A percentile compares a stretch with the other conserved stretches of the same genome.
Conservation (phyloP, 1,140 invertebrate species). For the Cydia pomonella region DNA sequence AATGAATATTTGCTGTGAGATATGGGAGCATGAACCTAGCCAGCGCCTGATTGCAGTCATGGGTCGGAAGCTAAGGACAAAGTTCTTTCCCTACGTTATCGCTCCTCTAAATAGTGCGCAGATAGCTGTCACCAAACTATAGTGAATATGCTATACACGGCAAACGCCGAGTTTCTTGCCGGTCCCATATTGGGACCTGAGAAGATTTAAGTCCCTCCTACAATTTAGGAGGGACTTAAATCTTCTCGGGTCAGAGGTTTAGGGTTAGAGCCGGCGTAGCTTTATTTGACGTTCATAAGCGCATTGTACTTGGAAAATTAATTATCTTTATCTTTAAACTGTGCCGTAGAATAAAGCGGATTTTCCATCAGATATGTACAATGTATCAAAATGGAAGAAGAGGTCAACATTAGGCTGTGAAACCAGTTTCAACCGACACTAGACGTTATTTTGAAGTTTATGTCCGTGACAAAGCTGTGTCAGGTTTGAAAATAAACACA, state of each 20-base stretch:
- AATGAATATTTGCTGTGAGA: slow-evolving; percentile 5
- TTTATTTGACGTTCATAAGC: too few species aligned
- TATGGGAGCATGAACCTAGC: slow-evolving; percentile 25
- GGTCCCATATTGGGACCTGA: too few species aligned
- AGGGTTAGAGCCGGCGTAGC: too few species aligned
- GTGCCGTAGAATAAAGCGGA: background rate
- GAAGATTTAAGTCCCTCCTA: too few species aligned
- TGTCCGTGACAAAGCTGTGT: too few species aligned
- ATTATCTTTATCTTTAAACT: too few species aligned
- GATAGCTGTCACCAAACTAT: background rate
- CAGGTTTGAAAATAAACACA: too few species aligned
- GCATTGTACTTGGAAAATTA: too few species aligned
- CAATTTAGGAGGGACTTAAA: too few species aligned
- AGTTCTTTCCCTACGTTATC: slow-evolving; percentile 24
- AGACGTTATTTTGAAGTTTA: background rate
- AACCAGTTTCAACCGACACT: background rate
- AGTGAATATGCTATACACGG: background rate
- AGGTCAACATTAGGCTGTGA: background rate
- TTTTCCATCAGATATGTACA: background rate
- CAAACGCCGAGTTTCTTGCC: too few species aligned
- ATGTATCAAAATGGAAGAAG: too few species aligned
- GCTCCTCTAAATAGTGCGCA: slow-evolving; percentile 22
- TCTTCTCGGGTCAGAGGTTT: too few species aligned
- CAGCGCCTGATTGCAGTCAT: slow-evolving; percentile 2
- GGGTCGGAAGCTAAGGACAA: slow-evolving; percentile 24